Evolutionary conservation across 2,113 vertebrate species (phyloP).

Genomic region (Eretmochelys imbricata): DNA sequence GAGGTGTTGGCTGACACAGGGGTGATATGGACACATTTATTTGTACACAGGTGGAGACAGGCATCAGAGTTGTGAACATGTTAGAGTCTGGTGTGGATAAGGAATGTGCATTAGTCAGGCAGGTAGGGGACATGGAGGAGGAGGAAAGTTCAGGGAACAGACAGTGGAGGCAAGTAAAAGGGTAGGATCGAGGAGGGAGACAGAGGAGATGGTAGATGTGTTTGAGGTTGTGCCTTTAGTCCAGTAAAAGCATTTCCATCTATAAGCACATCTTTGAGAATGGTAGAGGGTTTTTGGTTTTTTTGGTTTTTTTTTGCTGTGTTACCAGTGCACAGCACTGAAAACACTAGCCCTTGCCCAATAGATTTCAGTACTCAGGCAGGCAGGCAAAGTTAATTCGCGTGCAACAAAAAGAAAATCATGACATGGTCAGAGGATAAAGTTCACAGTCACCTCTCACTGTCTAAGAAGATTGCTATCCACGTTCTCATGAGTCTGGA

Average conservation of each 20-base stretch:
- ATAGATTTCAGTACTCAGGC: background rate
- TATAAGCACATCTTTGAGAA: background rate
- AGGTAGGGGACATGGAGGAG: background rate
- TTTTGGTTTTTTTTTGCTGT: background rate
- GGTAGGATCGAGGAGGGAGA: background rate
- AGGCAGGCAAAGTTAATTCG: background rate
- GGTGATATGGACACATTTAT: background rate
- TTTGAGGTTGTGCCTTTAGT: background rate
- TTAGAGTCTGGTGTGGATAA: background rate
- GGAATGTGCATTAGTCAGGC: background rate
- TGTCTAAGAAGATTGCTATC: slow-evolving; percentile 9
- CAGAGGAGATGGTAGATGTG: background rate
- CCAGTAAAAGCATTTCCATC: background rate
- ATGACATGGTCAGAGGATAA: slow-evolving; percentile 16
- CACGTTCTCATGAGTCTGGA: background rate
- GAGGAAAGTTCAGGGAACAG: background rate
- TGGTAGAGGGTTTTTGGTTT: rapidly evolving
- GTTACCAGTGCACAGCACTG: background rate
- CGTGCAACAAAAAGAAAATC: background rate
- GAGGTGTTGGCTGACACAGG: background rate
- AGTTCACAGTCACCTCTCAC: background rate
- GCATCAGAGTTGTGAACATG: background rate
- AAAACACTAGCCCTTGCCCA: background rate
- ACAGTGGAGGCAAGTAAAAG: background rate
- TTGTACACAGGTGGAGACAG: background rate